Percentiles rank a stretch among this genome's conserved stretches.
These are phyloP conservation scores for Holocentrus rufus DNA, from an alignment of 2,797 vertebrate genomes.

Conservation along the genomic window DNA sequence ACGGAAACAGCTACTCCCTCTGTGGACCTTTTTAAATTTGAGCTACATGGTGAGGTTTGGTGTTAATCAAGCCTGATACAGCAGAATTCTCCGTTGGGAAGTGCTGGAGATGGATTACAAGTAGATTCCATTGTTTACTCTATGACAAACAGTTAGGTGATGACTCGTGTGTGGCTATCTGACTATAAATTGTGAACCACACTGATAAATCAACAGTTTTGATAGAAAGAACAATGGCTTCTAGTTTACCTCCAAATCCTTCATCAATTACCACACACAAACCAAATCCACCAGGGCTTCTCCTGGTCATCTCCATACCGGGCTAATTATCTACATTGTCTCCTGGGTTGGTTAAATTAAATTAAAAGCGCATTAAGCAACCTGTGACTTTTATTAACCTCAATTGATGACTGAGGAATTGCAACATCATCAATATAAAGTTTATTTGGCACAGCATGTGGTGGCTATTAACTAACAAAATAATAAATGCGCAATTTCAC, in stretches of 20 bases:
- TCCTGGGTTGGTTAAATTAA: background rate
- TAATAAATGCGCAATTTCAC: background rate
- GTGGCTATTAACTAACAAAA: background rate
- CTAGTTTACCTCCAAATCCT: too few relatives aligned
- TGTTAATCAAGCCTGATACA: conserved; percentile 22
- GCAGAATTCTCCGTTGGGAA: conserved; percentile 1
- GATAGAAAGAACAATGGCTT: too few relatives aligned
- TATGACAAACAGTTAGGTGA: background rate
- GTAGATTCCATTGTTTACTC: too few relatives aligned
- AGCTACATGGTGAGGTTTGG: background rate
- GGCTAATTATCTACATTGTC: background rate
- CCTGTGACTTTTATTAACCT: background rate
- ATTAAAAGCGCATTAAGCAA: background rate
- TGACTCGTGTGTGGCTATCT: too few relatives aligned
- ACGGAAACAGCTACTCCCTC: conserved; percentile 29
- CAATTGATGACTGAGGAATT: background rate
- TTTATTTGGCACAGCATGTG: too few relatives aligned
- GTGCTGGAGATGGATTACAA: background rate
- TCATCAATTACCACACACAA: too few relatives aligned
- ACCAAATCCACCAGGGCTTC: too few relatives aligned
- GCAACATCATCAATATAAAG: too few relatives aligned
- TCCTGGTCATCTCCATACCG: too few relatives aligned
- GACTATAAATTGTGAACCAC: too few relatives aligned
- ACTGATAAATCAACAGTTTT: too few relatives aligned
- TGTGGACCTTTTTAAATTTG: conserved; percentile 10